A percentile compares a stretch with the other conserved stretches of the same genome.
Conservation (phyloP, 1,140 invertebrate genomes). For the Caerostris extrusa region DNA sequence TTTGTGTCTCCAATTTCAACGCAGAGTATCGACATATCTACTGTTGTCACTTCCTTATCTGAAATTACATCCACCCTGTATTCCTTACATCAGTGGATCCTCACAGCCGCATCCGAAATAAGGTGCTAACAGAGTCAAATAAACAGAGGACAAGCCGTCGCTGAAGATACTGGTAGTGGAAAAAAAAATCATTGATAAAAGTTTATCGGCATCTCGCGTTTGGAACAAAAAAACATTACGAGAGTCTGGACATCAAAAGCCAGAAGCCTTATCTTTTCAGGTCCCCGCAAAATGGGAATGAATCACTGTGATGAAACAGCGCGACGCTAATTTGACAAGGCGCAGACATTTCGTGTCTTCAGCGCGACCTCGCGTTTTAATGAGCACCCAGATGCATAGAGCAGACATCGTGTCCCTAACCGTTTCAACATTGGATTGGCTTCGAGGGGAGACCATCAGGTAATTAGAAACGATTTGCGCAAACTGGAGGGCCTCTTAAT, state of each 20-base stretch:
- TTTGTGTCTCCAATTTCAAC: neutral
- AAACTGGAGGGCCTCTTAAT: slow-evolving; percentile 64
- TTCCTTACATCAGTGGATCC: neutral
- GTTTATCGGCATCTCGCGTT: slow-evolving; percentile 49
- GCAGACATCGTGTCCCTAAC: slow-evolving; percentile 1
- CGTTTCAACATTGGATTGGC: slow-evolving; percentile 30
- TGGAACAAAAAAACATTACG: slow-evolving; percentile 33
- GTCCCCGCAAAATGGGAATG: slow-evolving; percentile 29
- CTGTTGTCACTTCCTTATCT: slow-evolving; percentile 63
- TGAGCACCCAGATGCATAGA: slow-evolving; percentile 45
- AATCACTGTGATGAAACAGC: slow-evolving; percentile 56
- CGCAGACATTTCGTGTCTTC: slow-evolving; percentile 70
- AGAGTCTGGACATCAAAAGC: slow-evolving; percentile 41
- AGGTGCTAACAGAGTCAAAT: slow-evolving; percentile 70
- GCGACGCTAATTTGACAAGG: slow-evolving; percentile 74
- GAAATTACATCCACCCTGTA: slow-evolving; percentile 45
- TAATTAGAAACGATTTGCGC: slow-evolving; percentile 75
- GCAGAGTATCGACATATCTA: slow-evolving; percentile 31
- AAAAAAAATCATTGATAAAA: slow-evolving; percentile 49
- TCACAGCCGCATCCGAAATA: slow-evolving; percentile 13
- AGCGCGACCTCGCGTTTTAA: slow-evolving; percentile 65
- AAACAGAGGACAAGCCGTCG: slow-evolving; percentile 57
- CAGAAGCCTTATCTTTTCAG: slow-evolving; percentile 63
- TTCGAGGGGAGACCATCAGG: slow-evolving; percentile 39
- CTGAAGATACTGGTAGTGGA: slow-evolving; percentile 10